Evolutionary conservation across 2,113 vertebrate genomes (phyloP), one percentile per base, ranked within the genome.

Genomic region (Epinephelus cyanopodus): DNA sequence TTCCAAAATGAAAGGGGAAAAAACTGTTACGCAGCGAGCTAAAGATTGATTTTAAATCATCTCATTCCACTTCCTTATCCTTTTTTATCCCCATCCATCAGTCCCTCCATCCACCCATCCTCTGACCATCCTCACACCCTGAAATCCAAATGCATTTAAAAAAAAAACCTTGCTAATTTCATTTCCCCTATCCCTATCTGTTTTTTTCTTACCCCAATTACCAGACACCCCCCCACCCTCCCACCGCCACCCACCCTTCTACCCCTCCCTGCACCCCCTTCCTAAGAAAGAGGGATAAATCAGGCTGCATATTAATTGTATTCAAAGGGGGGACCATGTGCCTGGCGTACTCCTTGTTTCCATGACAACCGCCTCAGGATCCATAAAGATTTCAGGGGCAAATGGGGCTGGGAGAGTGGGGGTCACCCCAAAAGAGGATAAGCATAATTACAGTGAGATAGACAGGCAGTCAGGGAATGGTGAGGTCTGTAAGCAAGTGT

Each of bases 321-420:
- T 93, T 93, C 88, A 82, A 88, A 88, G 69, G 83, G 87, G 74
- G 74, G 71, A 85, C 76, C 75, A 89, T 86, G 91, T 92, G 91
- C 85, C 68, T 93, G 87, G 93, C 77, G 79, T 95, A 90, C 90
- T 89, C 77, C 89, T 88, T 84, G 94, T 95, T 94, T 94, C 94
- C 91, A 95, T 95, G 93, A 92, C 93, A 91, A 95, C 93, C 33
- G 37, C 80, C 87, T 89, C 84, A 76, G 90, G 90, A 92, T 93
- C 90, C 90, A 90, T 92, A 93, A 93, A 93, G 93, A 94, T 93
- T 95, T 92, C 78, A 90, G 89, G 91, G 92, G 85, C 89, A 91
- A 93, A 90, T 88, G 84, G 90, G 84, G 80, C 80, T 87, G 69
- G 79, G 74, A 75, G 85, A 81, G 85, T 77, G 85, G 86, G 90